Evolutionary conservation across 2,797 vertebrate species (phyloP).

Genomic region (Rhynchonycteris naso): DNA sequence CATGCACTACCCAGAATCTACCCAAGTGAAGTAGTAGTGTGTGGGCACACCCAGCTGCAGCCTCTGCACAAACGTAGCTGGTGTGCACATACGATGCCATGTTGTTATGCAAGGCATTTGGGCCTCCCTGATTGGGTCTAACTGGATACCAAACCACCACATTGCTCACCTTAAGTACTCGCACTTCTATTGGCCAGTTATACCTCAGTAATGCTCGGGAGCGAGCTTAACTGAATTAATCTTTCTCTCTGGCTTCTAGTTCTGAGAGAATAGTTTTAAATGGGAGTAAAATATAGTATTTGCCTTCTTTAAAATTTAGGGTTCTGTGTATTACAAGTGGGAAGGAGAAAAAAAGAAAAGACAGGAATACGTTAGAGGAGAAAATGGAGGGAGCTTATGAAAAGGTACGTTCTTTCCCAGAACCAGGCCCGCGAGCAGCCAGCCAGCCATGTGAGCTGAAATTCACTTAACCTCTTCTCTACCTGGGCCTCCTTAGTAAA

Average conservation of each 20-base stretch:
- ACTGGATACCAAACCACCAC: not conserved
- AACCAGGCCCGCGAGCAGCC: not conserved
- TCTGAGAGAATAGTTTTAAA: not conserved
- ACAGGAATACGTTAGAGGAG: not conserved
- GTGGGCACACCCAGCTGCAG: not conserved
- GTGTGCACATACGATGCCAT: accelerated
- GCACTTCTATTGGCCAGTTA: not conserved
- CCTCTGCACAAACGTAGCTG: too few species aligned
- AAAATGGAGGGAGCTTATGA: not conserved
- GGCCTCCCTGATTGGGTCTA: too few species aligned
- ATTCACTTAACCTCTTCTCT: conserved; percentile 14
- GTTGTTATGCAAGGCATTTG: not conserved
- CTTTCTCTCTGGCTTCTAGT: not conserved
- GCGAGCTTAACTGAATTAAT: not conserved
- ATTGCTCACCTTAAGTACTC: not conserved
- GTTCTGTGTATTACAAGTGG: not conserved
- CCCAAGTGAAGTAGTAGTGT: accelerated
- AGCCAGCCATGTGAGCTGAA: not conserved
- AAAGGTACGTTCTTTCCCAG: not conserved
- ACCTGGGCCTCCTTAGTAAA: conserved; percentile 67
- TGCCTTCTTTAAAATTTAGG: not conserved
- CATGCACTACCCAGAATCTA: too few species aligned
- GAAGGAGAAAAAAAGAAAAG: not conserved
- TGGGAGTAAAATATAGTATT: conserved; percentile 8
- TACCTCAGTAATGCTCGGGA: not conserved